Conservation (phyloP, 2,888 invertebrate species). For the Lepidonotus clava region DNA sequence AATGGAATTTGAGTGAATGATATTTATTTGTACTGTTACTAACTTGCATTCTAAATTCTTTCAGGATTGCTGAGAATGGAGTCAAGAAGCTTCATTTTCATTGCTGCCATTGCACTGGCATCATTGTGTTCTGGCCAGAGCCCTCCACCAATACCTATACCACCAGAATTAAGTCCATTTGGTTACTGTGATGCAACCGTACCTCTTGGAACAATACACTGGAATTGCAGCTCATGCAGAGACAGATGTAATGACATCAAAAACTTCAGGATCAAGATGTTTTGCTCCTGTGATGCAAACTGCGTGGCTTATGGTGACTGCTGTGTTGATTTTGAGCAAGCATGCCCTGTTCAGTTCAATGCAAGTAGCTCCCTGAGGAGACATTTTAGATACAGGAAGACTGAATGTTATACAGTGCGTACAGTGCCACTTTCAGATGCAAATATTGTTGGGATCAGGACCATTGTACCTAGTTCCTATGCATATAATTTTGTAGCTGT, state of each 20-base stretch:
- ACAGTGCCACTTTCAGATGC: background rate
- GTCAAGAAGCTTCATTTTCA: too few species aligned
- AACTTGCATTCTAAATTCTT: too few species aligned
- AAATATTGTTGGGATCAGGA: background rate
- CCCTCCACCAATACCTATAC: background rate
- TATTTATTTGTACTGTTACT: too few species aligned
- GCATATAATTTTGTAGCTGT: background rate
- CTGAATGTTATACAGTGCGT: background rate
- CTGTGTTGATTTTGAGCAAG: conserved; percentile 7
- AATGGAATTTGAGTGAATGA: too few species aligned
- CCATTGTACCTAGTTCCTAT: background rate
- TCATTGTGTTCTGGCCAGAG: too few species aligned
- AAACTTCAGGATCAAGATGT: background rate
- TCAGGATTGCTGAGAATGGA: too few species aligned
- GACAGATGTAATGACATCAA: background rate
- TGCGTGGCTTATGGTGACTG: conserved; percentile 37
- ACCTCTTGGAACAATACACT: background rate
- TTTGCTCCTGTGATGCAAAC: conserved; percentile 13
- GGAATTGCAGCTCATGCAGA: background rate
- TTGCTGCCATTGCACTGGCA: too few species aligned
- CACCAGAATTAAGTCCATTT: background rate
- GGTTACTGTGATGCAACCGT: background rate
- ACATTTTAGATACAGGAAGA: background rate
- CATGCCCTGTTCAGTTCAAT: background rate
- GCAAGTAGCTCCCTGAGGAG: background rate